A percentile compares a stretch with the other conserved stretches of the same genome.
phyloP scores from a whole-genome alignment of 2,888 invertebrate genomes.

The Pasiphila rectangulata region DNA sequence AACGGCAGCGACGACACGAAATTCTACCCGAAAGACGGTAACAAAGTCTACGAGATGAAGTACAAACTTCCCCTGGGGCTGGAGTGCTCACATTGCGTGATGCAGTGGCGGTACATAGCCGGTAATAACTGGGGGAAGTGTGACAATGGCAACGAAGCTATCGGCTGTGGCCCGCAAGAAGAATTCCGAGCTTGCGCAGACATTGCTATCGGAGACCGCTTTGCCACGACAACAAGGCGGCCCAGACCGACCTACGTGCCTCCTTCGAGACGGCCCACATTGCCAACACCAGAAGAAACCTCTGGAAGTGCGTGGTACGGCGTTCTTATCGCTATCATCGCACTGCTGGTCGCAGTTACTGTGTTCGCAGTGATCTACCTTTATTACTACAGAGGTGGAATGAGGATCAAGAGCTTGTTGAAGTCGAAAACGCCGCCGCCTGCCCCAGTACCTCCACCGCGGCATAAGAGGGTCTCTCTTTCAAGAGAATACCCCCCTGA shows the following conservation, averaged over 20 bases:
- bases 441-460: constrained; percentile 69
- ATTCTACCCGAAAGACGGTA: constrained; percentile 89
- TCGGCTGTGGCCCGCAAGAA: constrained; percentile 94
- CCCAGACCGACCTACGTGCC: constrained; percentile 73
- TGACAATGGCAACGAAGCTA: constrained; percentile 86
- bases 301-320: constrained; percentile 77
- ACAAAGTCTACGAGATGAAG: constrained; percentile 88
- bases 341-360: constrained; percentile 84
- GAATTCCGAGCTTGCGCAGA: constrained; percentile 93
- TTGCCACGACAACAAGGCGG: constrained; percentile 65
- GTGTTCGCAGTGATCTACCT: constrained; percentile 85
- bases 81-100: constrained; percentile 89
- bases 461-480: constrained; percentile 65
- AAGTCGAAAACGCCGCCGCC: constrained; percentile 64
- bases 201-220: constrained; percentile 84
- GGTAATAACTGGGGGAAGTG: constrained; percentile 92
- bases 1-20: constrained; percentile 76
- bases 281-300: constrained; percentile 67
- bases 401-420: constrained; percentile 83
- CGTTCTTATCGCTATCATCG: constrained; percentile 82
- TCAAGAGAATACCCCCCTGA: constrained; percentile 66
- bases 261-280: constrained; percentile 64
- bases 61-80: constrained; percentile 83
- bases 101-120: constrained; percentile 94
- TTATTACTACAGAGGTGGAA: constrained; percentile 88